A percentile compares a stretch with the other conserved stretches of the same genome.
phyloP scores from a whole-genome alignment of 2,888 invertebrate species.

The Acanthoscelides obtectus region DNA sequence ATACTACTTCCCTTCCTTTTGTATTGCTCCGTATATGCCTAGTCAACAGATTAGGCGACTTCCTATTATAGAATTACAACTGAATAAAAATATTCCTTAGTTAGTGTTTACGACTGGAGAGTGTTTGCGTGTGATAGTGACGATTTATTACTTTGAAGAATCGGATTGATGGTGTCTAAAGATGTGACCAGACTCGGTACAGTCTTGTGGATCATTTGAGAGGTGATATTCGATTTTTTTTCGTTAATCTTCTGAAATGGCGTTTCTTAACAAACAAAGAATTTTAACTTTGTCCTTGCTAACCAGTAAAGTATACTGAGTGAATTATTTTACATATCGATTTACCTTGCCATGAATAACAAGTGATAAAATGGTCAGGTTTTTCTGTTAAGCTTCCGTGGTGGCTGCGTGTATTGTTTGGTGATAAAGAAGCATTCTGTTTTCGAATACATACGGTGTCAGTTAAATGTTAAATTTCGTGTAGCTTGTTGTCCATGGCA shows the following conservation, averaged over 20 bases:
- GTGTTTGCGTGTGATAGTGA: not conserved
- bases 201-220: not conserved
- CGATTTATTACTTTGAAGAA: not conserved
- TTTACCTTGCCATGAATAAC: no score
- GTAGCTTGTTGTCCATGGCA: no score
- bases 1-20: not conserved
- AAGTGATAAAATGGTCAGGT: no score
- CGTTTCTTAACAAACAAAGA: no score
- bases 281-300: no score
- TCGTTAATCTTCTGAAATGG: not conserved
- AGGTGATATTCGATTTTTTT: not conserved
- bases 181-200: not conserved
- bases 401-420: no score
- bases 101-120: not conserved
- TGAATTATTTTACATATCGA: no score
- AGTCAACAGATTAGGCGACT: not conserved
- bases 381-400: no score
- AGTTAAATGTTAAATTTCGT: no score
- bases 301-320: no score
- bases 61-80: not conserved
- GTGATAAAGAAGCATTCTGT: no score
- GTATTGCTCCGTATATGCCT: not conserved
- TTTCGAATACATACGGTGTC: no score
- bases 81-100: not conserved
- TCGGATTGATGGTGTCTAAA: not conserved